Conservation (phyloP, 2,113 vertebrate genomes). For the Microtus pennsylvanicus region DNA sequence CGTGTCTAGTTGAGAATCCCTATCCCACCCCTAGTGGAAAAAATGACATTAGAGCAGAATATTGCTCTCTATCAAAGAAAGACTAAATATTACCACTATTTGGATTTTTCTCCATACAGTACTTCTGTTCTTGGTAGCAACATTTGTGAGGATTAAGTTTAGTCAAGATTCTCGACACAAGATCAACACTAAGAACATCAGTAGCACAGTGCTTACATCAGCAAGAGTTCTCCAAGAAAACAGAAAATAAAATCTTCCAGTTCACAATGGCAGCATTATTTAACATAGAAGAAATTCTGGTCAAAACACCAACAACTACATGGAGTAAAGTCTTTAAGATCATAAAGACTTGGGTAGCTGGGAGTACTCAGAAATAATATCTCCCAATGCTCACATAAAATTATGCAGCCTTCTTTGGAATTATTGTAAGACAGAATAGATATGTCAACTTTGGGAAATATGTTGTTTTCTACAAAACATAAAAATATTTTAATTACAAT, state of each 20-base stretch:
- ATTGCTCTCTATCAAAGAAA: slow-evolving; percentile 20
- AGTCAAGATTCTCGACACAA: background rate
- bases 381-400: background rate
- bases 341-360: background rate
- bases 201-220: background rate
- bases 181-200: background rate
- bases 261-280: background rate
- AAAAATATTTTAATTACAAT: background rate
- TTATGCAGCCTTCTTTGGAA: slow-evolving; percentile 1
- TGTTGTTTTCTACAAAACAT: background rate
- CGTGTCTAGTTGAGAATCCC: background rate
- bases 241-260: background rate
- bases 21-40: background rate
- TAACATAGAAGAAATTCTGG: slow-evolving; percentile 16
- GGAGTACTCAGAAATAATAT: background rate
- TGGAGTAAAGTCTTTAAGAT: background rate
- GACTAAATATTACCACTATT: background rate
- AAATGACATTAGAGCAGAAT: background rate
- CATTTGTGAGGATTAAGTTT: background rate
- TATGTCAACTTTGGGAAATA: background rate
- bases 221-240: background rate
- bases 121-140: background rate
- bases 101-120: background rate
- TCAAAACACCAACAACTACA: background rate
- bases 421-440: background rate